These are phyloP conservation scores for Phania funesta DNA, from an alignment of 2,888 invertebrate species.

Conservation along the genomic window DNA sequence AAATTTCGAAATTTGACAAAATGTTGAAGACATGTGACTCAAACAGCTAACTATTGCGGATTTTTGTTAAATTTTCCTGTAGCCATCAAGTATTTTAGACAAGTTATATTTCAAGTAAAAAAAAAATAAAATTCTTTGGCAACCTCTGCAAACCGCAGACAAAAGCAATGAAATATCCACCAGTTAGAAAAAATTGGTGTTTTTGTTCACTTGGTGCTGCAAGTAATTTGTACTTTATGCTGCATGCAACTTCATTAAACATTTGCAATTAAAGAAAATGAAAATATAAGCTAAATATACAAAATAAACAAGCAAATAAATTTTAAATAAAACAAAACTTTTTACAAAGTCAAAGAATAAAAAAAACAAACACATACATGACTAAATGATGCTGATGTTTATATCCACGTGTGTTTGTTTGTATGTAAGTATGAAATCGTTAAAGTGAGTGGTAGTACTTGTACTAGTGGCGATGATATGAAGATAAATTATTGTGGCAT, in stretches of 20 bases:
- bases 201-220: conserved; percentile 60
- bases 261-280: conserved; percentile 21
- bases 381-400: not conserved
- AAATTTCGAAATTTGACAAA: too few relatives aligned
- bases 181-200: conserved; percentile 14
- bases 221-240: conserved; percentile 65
- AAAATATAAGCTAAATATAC: conserved; percentile 29
- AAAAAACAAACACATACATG: not conserved
- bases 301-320: conserved; percentile 13
- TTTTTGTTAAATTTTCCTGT: too few relatives aligned
- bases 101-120: too few relatives aligned
- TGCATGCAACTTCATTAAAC: conserved; percentile 64
- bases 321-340: conserved; percentile 49
- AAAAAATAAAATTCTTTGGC: not conserved
- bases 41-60: too few relatives aligned
- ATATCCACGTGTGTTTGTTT: not conserved
- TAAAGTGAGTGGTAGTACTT: conserved; percentile 15
- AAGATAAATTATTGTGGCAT: conserved; percentile 66
- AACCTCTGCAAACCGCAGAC: not conserved
- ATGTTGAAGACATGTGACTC: too few relatives aligned
- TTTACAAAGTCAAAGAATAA: conserved; percentile 16
- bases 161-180: not conserved
- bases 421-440: not conserved
- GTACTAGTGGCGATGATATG: conserved; percentile 50
- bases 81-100: too few relatives aligned